Percentiles rank a stretch among this genome's conserved stretches.
These are phyloP conservation scores for Tethya wilhelma DNA, from an alignment of 37 sponge, comb jelly and placozoan species.

Conservation along the genomic window DNA sequence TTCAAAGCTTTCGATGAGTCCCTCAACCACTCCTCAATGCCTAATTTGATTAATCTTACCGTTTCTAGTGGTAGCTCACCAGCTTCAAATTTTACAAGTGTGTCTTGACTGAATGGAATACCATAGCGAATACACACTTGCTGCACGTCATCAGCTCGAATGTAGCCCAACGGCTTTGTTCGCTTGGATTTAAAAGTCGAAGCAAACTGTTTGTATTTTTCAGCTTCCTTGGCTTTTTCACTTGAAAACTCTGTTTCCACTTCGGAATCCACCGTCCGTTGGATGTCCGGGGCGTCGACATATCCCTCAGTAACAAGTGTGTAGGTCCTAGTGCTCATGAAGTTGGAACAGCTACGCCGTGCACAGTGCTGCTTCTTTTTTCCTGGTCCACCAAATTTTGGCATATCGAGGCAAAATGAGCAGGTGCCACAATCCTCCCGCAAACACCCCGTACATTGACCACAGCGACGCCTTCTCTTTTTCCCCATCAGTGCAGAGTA, in stretches of 20 bases:
- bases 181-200: slow-evolving; percentile 56
- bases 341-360: too few species aligned
- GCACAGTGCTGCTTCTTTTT: too few species aligned
- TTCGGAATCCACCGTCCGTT: slow-evolving; percentile 9
- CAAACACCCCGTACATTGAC: slow-evolving; percentile 51
- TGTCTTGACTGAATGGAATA: slow-evolving; percentile 36
- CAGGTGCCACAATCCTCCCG: slow-evolving; percentile 70
- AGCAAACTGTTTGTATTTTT: slow-evolving; percentile 65
- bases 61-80: slow-evolving; percentile 53
- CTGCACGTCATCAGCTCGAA: slow-evolving; percentile 70
- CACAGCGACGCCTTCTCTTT: slow-evolving; percentile 45
- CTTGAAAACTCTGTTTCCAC: not conserved
- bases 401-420: slow-evolving; percentile 65
- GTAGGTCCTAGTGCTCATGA: too few species aligned
- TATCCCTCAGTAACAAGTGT: too few species aligned
- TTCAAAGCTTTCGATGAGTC: slow-evolving; percentile 39
- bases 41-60: slow-evolving; percentile 42
- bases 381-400: too few species aligned
- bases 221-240: slow-evolving; percentile 6
- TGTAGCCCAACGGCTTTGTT: slow-evolving; percentile 51
- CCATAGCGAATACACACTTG: slow-evolving; percentile 58
- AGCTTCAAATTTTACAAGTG: slow-evolving; percentile 75
- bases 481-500: too few species aligned
- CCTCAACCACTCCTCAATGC: slow-evolving; percentile 64
- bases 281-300: not conserved